Evolutionary conservation across 1,140 invertebrate genomes (phyloP), one percentile per base, ranked within the genome.

Genomic region (Schlechtendalia chinensis): DNA sequence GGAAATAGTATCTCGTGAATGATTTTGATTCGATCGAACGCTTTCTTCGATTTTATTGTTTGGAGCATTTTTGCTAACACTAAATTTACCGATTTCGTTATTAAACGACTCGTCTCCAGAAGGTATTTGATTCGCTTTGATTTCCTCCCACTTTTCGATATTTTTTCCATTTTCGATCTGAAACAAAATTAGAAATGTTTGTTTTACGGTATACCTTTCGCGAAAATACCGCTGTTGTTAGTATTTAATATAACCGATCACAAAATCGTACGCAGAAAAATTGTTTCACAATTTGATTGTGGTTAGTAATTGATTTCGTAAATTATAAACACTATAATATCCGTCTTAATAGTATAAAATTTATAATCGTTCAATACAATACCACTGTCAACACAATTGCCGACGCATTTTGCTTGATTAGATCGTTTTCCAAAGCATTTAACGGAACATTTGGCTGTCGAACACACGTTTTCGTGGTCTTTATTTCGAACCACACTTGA

Each of bases 401-500:
- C 59, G 11, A 5, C 32, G 29, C 19, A 16, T 29, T 32, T 14
- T 16, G 27, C 29, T 29, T 6, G 27, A 5, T 63, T 11, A 29
- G 19, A 54, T 72, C 16, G 1, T 54, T 72, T 54, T 32, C 27
- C 50, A 6, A n/a, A 54, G 19, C 16, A 1, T 5, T 10, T 53
- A 71, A 53, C 27, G 24, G 47, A 16, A 39, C 8, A 16, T 19
- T 5, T 58, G 71, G 6, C 5, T 61, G 24, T 2, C n/a, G 29
- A 5, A n/a, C 16, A 47, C 75, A 79, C 5, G 17, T 63, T 63
- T 79, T 79, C 11, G 32, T 50, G 11, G 75, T 79, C 50, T 8
- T 59, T 47, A 79, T 50, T 61, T 79, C 56, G 50, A 79, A 79
- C 39, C 54, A 47, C 8, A 79, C n/a, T 61, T 61, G 75, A 53